A percentile compares a stretch with the other conserved stretches of the same genome.
These are phyloP conservation scores for Huso huso DNA, from an alignment of 2,797 vertebrate genomes.

Conservation along the genomic window DNA sequence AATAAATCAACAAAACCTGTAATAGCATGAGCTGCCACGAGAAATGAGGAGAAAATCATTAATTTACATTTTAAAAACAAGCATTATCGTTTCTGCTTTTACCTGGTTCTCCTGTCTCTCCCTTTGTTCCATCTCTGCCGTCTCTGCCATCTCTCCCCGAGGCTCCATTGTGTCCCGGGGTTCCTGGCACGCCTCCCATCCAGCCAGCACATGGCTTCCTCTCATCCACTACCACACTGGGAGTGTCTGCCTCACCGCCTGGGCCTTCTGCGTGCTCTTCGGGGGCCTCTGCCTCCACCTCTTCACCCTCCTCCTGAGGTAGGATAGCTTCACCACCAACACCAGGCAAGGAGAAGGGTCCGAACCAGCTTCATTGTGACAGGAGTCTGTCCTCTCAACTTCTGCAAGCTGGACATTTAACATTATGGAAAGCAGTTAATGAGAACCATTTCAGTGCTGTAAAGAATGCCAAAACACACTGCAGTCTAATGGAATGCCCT, in stretches of 20 bases:
- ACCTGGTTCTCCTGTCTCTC: slow-evolving; percentile 69
- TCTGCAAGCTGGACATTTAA: neutral
- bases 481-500: too few relatives aligned
- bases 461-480: too few relatives aligned
- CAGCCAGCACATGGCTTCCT: slow-evolving; percentile 50
- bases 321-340: slow-evolving; percentile 27
- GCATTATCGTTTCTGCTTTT: slow-evolving; percentile 16
- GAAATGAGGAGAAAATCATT: too few relatives aligned
- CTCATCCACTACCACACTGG: slow-evolving; percentile 25
- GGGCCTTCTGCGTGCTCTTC: neutral
- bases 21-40: too few relatives aligned
- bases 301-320: slow-evolving; percentile 11
- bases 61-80: too few relatives aligned
- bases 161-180: slow-evolving; percentile 63
- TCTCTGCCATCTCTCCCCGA: slow-evolving; percentile 67
- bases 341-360: slow-evolving; percentile 27
- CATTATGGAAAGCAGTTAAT: neutral
- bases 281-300: neutral
- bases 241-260: neutral
- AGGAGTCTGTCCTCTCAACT: neutral
- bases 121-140: slow-evolving; percentile 55
- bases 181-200: slow-evolving; percentile 67
- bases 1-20: too few relatives aligned
- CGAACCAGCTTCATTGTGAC: slow-evolving; percentile 32
- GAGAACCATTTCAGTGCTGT: too few relatives aligned